phyloP scores from a whole-genome alignment of 2,797 vertebrate genomes.

The Anisognathus igniventris region DNA sequence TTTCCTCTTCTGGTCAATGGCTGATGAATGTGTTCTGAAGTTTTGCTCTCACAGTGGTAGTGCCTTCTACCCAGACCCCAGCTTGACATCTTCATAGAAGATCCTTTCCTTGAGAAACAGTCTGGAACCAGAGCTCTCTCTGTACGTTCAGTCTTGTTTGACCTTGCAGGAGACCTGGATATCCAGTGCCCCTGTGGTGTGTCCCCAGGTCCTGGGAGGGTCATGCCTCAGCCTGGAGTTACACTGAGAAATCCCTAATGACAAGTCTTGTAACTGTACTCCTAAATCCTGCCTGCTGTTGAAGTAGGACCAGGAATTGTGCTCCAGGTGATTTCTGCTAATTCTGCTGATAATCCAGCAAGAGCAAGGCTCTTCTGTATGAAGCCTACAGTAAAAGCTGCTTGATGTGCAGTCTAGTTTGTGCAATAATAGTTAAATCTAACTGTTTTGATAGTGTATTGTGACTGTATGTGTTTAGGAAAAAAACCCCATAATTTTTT shows the following conservation, averaged over 20 bases:
- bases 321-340: neutral
- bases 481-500: accelerated
- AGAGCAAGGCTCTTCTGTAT: neutral
- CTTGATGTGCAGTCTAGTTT: neutral
- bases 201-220: neutral
- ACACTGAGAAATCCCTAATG: neutral
- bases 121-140: neutral
- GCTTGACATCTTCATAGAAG: neutral
- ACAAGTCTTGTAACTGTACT: neutral
- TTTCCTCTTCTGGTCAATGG: neutral
- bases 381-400: neutral
- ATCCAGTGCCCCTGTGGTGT: neutral
- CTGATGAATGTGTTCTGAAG: neutral
- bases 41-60: neutral
- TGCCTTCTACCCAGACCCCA: neutral
- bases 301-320: neutral
- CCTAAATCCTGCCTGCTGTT: neutral
- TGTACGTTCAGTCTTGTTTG: neutral
- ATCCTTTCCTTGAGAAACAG: neutral
- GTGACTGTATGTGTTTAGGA: neutral
- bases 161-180: neutral
- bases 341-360: neutral
- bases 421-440: neutral
- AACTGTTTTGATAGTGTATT: neutral
- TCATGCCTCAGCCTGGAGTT: neutral